Conservation (phyloP, 2,888 invertebrate genomes). For the Pterobdella sp. region DNA sequence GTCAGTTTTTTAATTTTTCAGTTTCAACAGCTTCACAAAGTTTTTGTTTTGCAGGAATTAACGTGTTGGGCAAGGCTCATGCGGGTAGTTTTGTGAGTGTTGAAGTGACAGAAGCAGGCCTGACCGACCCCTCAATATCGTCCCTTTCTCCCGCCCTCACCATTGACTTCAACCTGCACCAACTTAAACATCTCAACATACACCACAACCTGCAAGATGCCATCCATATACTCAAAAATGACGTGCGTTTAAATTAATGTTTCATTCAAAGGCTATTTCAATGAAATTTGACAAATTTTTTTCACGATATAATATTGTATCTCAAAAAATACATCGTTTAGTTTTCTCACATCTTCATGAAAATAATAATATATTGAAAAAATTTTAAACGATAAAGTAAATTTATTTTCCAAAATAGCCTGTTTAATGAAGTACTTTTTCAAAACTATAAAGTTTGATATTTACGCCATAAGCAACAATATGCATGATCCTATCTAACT, state of each 20-base stretch:
- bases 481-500: not conserved
- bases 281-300: too few species aligned
- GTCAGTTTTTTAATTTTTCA: too few species aligned
- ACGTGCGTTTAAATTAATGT: constrained; percentile 57
- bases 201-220: constrained; percentile 84
- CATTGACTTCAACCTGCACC: constrained; percentile 33
- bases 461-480: not conserved
- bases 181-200: constrained; percentile 56
- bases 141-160: constrained; percentile 51
- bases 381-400: too few species aligned
- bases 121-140: constrained; percentile 82
- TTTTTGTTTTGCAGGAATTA: constrained; percentile 35
- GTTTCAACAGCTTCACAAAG: too few species aligned
- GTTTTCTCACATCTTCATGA: too few species aligned
- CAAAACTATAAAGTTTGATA: not conserved
- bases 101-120: constrained; percentile 61
- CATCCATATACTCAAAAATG: constrained; percentile 83
- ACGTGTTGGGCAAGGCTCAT: constrained; percentile 34
- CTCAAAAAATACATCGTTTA: too few species aligned
- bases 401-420: not conserved
- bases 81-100: constrained; percentile 37
- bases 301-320: too few species aligned
- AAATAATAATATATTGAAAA: too few species aligned
- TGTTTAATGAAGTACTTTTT: not conserved
- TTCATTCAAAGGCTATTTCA: too few species aligned